Percentiles rank a stretch among this genome's conserved stretches.
These are phyloP conservation scores for Caenorhabditis imperialis DNA, from an alignment of 2,888 invertebrate genomes.

Conservation along the genomic window DNA sequence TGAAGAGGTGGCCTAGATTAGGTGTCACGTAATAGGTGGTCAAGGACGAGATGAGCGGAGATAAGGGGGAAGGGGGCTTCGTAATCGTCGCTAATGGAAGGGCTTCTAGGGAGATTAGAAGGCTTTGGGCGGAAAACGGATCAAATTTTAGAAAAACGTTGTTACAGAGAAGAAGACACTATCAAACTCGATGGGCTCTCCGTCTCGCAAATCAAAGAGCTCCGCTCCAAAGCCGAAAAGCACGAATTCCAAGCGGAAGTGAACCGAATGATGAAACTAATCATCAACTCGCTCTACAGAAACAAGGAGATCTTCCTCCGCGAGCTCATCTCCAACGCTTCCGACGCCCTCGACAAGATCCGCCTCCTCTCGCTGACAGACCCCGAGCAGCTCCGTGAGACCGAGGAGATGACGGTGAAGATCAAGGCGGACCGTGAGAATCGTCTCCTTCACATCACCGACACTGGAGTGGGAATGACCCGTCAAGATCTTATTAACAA, in stretches of 20 bases:
- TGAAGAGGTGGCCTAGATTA: slow-evolving; percentile 24
- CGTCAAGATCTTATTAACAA: slow-evolving; percentile 92
- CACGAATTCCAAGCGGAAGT: slow-evolving; percentile 94
- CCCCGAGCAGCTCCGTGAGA: slow-evolving; percentile 85
- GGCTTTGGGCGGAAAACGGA: background rate
- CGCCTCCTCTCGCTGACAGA: slow-evolving; percentile 92
- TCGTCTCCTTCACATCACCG: slow-evolving; percentile 91
- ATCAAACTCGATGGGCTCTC: slow-evolving; percentile 95
- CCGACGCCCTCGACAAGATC: slow-evolving; percentile 98
- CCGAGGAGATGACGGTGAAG: slow-evolving; percentile 89
- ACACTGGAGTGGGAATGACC: slow-evolving; percentile 92
- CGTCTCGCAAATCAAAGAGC: slow-evolving; percentile 92
- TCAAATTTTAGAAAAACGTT: background rate
- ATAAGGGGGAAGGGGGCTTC: background rate
- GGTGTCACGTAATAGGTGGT: slow-evolving; percentile 16
- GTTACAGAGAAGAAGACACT: slow-evolving; percentile 90
- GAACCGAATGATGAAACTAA: slow-evolving; percentile 99
- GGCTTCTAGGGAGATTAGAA: background rate
- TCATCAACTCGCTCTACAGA: slow-evolving; percentile 97
- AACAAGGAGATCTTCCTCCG: slow-evolving; percentile 91
- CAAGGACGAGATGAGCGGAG: slow-evolving; percentile 29
- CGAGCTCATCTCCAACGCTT: slow-evolving; percentile 98
- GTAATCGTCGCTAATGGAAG: background rate
- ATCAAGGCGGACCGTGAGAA: slow-evolving; percentile 94
- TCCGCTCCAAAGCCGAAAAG: slow-evolving; percentile 87